Evolutionary conservation across 2,797 vertebrate species (phyloP), one percentile per base, ranked within the genome.

Genomic region (Syngnathus acus): DNA sequence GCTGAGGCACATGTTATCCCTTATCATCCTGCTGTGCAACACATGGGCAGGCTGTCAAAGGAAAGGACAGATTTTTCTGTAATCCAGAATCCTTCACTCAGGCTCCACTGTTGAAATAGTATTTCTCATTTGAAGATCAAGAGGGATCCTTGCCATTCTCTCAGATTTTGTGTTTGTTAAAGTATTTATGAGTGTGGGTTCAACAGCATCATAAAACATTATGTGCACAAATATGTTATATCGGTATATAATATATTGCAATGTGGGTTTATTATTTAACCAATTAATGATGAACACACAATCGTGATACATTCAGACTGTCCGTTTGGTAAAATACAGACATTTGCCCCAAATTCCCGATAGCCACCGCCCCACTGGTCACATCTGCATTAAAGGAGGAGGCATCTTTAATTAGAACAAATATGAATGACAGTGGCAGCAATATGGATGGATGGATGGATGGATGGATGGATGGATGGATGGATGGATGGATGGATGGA

Each of bases 11-110:
- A 77, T 61, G 70, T 70, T 58, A 62, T 70, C 76, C 54, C 38
- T 64, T 40, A 77, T 73, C n/a, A 50, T 71, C 75, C 73, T 71
- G 61, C 77, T 75, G 74, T 64, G 48, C 51, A 19, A 48, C 54
- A 47, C 40, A 37, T 9, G 3, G 17, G 32, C 32, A 32, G 32
- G 32, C 37, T 48, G 47, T 9, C 8, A 37, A 17, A 10, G n/a
- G 37, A 16, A 7, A 32, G 23, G 7, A 13, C 1, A 50, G 32
- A n/a, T 32, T 47, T 23, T 37, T 8, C 23, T n/a, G 9, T 43
- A 60, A 38, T 60, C 37, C 14, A 8, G 37, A 60, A 8, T 23
- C 2, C n/a, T 26, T 23, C 57, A 17, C 6, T 38, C 4, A 8
- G 16, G 8, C 32, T 59, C 26, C 13, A 39, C 19, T 59, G 57